These are phyloP conservation scores for Mungos mungo DNA, from an alignment of 2,113 vertebrate species.

Conservation along the genomic window DNA sequence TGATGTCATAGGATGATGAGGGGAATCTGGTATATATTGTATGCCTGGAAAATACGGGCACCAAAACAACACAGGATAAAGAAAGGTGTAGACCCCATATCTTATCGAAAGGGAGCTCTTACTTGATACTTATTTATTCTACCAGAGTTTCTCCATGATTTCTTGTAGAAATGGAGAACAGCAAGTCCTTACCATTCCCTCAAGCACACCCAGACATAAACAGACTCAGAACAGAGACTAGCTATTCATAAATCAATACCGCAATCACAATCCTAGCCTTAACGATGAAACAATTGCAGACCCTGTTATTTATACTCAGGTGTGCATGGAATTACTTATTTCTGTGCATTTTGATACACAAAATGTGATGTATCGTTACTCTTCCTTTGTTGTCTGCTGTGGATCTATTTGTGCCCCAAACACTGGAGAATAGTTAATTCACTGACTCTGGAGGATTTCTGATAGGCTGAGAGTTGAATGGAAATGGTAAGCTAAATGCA, in stretches of 20 bases:
- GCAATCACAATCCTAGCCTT: background rate
- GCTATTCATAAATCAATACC: background rate
- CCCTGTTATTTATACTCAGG: background rate
- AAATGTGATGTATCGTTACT: background rate
- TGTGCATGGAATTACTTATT: background rate
- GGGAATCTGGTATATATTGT: background rate
- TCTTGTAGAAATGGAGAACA: background rate
- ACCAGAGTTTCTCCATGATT: background rate
- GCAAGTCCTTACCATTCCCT: background rate
- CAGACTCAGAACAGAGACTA: background rate
- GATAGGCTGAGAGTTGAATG: background rate
- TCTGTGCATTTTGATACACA: background rate
- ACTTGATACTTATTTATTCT: background rate
- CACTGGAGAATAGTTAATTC: background rate
- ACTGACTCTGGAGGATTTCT: background rate
- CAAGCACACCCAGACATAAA: background rate
- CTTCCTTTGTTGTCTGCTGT: background rate
- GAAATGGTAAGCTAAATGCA: background rate
- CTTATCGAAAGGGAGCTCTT: background rate
- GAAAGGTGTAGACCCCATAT: background rate
- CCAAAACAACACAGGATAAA: background rate
- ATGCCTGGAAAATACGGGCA: background rate
- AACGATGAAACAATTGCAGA: background rate
- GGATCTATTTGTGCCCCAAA: background rate
- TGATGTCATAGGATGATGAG: background rate